These are phyloP conservation scores for Stylophora pistillata DNA, from an alignment of 64 coral and sea anemone genomes.

Conservation along the genomic window DNA sequence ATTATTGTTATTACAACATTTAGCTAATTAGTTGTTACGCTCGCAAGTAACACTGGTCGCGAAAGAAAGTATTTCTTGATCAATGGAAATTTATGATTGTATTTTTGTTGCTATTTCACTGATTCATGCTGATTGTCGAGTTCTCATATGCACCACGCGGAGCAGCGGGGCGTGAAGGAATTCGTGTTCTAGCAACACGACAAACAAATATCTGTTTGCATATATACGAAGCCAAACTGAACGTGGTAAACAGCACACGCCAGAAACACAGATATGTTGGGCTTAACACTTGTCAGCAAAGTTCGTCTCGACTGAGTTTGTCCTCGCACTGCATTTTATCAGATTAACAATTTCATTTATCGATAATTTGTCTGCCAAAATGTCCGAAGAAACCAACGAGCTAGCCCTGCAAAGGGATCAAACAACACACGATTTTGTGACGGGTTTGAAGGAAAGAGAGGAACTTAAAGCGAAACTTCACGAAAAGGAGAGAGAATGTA, in stretches of 20 bases:
- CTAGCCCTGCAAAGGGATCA: conserved; percentile 46
- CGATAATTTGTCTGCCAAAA: neutral
- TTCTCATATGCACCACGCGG: no score
- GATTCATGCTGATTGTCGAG: no score
- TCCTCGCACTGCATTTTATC: neutral
- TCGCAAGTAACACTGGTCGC: no score
- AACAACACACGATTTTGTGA: conserved; percentile 93
- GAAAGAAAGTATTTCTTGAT: no score
- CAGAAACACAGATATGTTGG: neutral
- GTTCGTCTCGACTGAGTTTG: neutral
- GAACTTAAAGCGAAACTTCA: conserved; percentile 74
- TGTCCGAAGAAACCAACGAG: conserved; percentile 19
- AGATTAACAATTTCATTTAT: neutral
- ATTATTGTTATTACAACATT: no score
- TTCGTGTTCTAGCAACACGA: conserved; percentile 26
- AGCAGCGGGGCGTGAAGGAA: conserved; percentile 30
- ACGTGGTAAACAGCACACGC: neutral
- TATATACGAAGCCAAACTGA: neutral
- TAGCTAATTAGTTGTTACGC: no score
- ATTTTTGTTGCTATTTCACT: no score
- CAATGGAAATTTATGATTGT: no score
- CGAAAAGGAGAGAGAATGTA: conserved; percentile 79
- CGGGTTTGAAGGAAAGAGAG: conserved; percentile 89
- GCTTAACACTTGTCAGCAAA: neutral
- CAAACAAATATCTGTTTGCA: neutral